A percentile compares a stretch with the other conserved stretches of the same genome.
Conservation (phyloP, 1,140 invertebrate species). For the Colletes gigas region DNA sequence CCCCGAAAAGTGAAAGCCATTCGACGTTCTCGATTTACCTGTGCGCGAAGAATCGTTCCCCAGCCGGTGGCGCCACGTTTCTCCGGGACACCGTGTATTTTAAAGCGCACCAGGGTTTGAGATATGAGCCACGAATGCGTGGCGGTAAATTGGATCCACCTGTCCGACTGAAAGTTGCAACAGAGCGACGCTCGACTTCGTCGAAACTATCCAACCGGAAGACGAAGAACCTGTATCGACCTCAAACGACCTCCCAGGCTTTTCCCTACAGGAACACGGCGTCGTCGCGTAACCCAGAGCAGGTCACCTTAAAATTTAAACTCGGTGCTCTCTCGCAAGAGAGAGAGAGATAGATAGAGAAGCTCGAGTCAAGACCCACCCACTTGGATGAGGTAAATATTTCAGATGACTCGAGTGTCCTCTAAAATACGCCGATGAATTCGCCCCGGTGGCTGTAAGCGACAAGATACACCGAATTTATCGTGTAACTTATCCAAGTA, state of each 20-base stretch:
- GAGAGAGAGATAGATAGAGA: background rate
- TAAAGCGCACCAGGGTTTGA: background rate
- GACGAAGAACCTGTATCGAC: slow-evolving; percentile 46
- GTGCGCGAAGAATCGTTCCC: no score
- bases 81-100: background rate
- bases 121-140: background rate
- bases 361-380: slow-evolving; percentile 20
- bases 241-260: slow-evolving; percentile 10
- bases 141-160: background rate
- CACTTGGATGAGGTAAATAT: slow-evolving; percentile 46
- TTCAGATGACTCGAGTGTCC: slow-evolving; percentile 52
- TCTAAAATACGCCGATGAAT: slow-evolving; percentile 51
- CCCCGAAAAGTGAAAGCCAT: no score
- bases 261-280: slow-evolving; percentile 17
- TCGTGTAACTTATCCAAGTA: background rate
- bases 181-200: background rate
- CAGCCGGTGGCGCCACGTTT: background rate
- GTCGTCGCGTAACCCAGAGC: slow-evolving; percentile 17
- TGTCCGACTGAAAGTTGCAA: slow-evolving; percentile 11
- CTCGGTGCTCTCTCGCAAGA: slow-evolving; percentile 14
- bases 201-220: slow-evolving; percentile 6
- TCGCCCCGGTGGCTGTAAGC: background rate
- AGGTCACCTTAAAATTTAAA: slow-evolving; percentile 56
- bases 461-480: slow-evolving; percentile 51
- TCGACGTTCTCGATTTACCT: no score